Evolutionary conservation across 2,113 vertebrate species (phyloP).

Genomic region (Dromas ardeola): DNA sequence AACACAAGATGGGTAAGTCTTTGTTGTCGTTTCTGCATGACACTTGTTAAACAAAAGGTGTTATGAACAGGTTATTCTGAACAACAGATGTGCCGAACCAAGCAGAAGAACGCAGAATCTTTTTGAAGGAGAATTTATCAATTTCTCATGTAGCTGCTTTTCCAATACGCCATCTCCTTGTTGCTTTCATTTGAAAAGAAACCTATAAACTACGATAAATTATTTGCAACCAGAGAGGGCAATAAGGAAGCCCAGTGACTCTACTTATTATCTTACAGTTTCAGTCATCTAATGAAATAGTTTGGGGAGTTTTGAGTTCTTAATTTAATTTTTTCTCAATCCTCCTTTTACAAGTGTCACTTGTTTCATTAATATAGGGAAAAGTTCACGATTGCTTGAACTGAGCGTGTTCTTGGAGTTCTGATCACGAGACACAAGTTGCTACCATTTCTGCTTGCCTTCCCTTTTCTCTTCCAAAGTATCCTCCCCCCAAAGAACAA

Average conservation of each 20-base stretch:
- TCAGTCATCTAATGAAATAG: not conserved
- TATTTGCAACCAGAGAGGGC: not conserved
- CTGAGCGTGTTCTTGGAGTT: not conserved
- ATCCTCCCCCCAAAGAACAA: not conserved
- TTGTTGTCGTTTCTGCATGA: not conserved
- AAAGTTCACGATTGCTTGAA: not conserved
- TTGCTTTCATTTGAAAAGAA: not conserved
- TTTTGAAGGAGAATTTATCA: not conserved
- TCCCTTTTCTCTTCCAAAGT: not conserved
- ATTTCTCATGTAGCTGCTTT: not conserved
- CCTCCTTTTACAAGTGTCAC: not conserved
- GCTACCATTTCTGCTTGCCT: not conserved
- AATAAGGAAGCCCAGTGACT: not conserved
- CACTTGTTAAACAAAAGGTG: not conserved
- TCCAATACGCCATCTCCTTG: not conserved
- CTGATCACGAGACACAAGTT: accelerated
- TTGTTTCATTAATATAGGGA: not conserved
- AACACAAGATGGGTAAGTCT: not conserved
- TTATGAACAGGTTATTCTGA: not conserved
- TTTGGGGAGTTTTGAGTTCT: not conserved
- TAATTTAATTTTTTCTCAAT: not conserved
- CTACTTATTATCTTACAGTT: not conserved
- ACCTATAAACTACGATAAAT: not conserved
- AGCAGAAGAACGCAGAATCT: not conserved
- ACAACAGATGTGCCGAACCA: not conserved